Base-by-base conservation (phyloP, 37 sponge, comb jelly and placozoan species). In the Haliclona indistincta region DNA sequence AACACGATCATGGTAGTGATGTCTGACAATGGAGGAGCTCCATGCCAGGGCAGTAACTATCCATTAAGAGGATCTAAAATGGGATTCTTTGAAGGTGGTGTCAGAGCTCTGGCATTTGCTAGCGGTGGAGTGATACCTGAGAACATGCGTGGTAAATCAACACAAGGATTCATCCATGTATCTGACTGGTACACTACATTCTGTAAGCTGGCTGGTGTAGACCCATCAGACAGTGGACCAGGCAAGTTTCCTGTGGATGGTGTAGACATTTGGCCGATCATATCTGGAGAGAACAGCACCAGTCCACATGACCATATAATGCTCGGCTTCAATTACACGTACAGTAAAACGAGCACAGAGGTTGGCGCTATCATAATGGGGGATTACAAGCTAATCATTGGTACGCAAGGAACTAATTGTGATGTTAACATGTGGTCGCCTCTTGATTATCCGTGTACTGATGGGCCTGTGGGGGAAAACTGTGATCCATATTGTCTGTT, bases 11-110 rank as follows among this genome's bases (percentile, higher is more conserved):
- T n/a, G n/a, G n/a, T n/a, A n/a, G n/a, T n/a, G n/a, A n/a, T n/a
- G n/a, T n/a, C n/a, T n/a, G 83, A 82, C 67, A 82, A 82, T 65
- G 83, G 83, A 6, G 83, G 83, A 23, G 63, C 75, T 41, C 43
- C 75, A 7, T 74, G 71, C 61, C 38, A 37, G n/a, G 83, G 73
- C 8, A 67, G 68, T 60, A 84, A 84, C 71, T 78, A 77, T 28
- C 85, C 85, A 13, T 53, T 84, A 49, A 53, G 73, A 68, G 85
- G 78, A 7, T 49, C 69, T 32, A 84, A 84, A 54, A 37, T 34
- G 15, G 78, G 78, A 7, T 49, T 74, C 43, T 84, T 78, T 37
- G 85, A 84, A 33, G 85, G 85, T 4, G 85, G 85, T 2, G 76
- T 77, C 52, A 70, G 85, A 39, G 67, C 49, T 1, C 45, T 58